A percentile compares a stretch with the other conserved stretches of the same genome.
Evolutionary conservation across 2,888 invertebrate species (phyloP).

Genomic region (Parasteatoda lunata): DNA sequence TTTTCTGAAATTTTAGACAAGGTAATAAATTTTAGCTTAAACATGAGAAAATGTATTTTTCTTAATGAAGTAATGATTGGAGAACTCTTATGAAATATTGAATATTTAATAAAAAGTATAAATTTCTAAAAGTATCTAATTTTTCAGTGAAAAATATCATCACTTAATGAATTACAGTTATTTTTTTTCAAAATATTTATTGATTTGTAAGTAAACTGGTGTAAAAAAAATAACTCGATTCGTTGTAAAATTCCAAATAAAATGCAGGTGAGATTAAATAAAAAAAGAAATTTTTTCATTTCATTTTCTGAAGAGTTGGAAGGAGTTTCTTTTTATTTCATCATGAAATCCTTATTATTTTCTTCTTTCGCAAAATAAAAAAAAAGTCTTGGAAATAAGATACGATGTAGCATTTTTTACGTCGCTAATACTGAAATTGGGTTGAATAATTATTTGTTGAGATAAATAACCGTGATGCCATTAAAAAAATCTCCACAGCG

Average conservation of each 20-base stretch:
- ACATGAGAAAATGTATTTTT: too few species aligned
- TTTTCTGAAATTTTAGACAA: too few species aligned
- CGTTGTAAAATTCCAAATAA: neutral
- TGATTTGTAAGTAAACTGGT: too few species aligned
- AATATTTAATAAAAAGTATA: too few species aligned
- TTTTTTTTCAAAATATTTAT: too few species aligned
- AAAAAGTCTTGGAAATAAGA: neutral
- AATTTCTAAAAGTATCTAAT: too few species aligned
- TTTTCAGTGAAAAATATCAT: too few species aligned
- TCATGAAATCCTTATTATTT: constrained; percentile 5
- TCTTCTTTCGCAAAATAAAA: neutral
- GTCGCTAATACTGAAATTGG: neutral
- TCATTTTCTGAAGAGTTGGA: neutral
- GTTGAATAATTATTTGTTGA: neutral
- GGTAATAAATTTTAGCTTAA: too few species aligned
- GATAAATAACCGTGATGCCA: neutral
- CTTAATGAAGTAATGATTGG: too few species aligned
- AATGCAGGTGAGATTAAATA: constrained; percentile 1
- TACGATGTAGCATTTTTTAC: neutral
- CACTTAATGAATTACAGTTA: too few species aligned
- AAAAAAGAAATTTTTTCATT: neutral
- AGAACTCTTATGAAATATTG: too few species aligned
- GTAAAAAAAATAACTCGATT: too few species aligned
- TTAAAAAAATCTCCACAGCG: neutral
- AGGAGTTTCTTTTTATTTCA: neutral